Evolutionary conservation across 2,888 invertebrate genomes (phyloP).

Genomic region (Allophyes oxyacanthae): DNA sequence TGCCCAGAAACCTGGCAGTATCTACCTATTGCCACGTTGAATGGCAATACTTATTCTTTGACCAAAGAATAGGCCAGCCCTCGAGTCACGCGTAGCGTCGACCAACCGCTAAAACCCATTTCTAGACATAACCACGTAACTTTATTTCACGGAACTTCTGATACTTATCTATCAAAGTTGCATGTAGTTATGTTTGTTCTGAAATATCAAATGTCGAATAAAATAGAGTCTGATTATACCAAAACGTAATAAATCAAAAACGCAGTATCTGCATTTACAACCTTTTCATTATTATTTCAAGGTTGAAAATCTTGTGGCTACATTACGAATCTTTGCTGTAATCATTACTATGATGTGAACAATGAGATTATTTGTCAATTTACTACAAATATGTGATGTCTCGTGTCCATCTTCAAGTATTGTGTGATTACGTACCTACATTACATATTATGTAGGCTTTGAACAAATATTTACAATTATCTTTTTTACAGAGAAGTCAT

Average conservation of each 20-base stretch:
- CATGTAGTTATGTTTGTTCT: conserved; percentile 42
- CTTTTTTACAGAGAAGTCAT: conserved; percentile 38
- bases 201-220: conserved; percentile 53
- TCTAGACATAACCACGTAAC: conserved; percentile 35
- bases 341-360: conserved; percentile 25
- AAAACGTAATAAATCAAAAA: conserved; percentile 16
- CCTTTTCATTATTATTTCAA: accelerated
- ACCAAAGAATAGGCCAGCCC: too few relatives aligned
- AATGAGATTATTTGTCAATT: conserved; percentile 44
- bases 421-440: conserved; percentile 31
- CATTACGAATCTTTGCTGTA: conserved; percentile 1
- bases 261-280: neutral
- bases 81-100: too few relatives aligned
- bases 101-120: conserved; percentile 37
- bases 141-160: conserved; percentile 31
- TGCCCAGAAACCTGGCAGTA: too few relatives aligned
- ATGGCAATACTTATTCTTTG: too few relatives aligned
- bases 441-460: conserved; percentile 31
- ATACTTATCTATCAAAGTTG: conserved; percentile 31
- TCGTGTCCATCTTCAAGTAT: conserved; percentile 35
- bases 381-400: conserved; percentile 35
- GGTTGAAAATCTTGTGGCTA: conserved; percentile 4
- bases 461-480: conserved; percentile 45
- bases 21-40: too few relatives aligned
- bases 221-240: conserved; percentile 38